These are phyloP conservation scores for Vanessa cardui DNA, from an alignment of 2,888 invertebrate genomes.

Conservation along the genomic window DNA sequence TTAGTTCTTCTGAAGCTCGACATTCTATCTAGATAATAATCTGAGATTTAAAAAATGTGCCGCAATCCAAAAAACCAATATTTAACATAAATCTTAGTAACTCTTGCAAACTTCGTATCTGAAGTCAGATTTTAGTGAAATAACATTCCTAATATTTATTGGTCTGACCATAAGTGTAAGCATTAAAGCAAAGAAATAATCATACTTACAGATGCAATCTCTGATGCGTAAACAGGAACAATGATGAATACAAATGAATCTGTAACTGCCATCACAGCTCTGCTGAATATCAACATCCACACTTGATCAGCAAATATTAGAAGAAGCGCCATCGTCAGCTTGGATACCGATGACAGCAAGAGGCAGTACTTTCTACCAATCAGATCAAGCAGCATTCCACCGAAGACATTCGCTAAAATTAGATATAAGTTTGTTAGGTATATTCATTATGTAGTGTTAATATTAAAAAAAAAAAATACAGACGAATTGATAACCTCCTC, in stretches of 20 bases:
- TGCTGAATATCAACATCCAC: slow-evolving; percentile 54
- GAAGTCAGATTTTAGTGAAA: too few species aligned
- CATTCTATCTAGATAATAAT: too few species aligned
- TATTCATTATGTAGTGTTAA: too few species aligned
- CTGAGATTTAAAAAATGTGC: too few species aligned
- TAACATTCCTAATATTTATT: too few species aligned
- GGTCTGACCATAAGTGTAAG: too few species aligned
- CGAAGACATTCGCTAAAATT: slow-evolving; percentile 46
- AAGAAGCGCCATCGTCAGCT: slow-evolving; percentile 49
- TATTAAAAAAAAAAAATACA: too few species aligned
- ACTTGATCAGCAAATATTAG: slow-evolving; percentile 52
- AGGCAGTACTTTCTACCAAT: slow-evolving; percentile 53
- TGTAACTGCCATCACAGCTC: slow-evolving; percentile 45
- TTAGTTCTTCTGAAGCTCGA: too few species aligned
- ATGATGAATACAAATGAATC: slow-evolving; percentile 48
- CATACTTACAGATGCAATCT: slow-evolving; percentile 57
- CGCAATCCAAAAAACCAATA: too few species aligned
- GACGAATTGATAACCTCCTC: too few species aligned
- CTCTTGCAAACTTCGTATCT: too few species aligned
- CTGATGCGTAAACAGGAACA: slow-evolving; percentile 59
- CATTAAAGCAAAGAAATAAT: background rate
- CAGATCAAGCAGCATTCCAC: slow-evolving; percentile 52
- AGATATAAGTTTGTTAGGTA: background rate
- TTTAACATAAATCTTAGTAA: too few species aligned
- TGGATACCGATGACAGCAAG: slow-evolving; percentile 54